Conservation (phyloP, 2,113 vertebrate species). For the Podiceps cristatus region DNA sequence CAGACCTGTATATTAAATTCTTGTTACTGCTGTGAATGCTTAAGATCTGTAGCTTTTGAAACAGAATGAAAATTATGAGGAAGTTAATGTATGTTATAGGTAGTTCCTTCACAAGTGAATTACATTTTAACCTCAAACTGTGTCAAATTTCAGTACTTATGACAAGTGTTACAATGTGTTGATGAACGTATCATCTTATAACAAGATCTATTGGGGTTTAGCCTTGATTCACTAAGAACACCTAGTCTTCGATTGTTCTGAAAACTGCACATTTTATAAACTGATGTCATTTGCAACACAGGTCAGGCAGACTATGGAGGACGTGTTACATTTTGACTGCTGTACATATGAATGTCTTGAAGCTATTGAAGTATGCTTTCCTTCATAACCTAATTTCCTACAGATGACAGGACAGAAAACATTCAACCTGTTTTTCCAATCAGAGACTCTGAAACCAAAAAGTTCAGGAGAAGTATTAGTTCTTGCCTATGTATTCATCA, state of each 20-base stretch:
- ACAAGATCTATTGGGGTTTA: background rate
- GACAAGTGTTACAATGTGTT: background rate
- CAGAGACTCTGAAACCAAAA: background rate
- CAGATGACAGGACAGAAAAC: background rate
- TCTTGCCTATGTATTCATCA: background rate
- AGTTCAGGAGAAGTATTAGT: background rate
- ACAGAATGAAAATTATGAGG: background rate
- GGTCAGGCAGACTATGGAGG: background rate
- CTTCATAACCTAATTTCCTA: background rate
- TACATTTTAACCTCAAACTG: background rate
- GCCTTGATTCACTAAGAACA: background rate
- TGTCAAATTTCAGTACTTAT: background rate
- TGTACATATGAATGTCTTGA: background rate
- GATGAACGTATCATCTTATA: accelerated
- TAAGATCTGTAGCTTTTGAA: background rate
- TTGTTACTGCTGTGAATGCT: background rate
- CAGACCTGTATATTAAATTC: background rate
- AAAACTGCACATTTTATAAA: background rate
- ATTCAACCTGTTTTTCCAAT: background rate
- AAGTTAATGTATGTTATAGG: background rate
- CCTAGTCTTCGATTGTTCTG: background rate
- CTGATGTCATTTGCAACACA: background rate
- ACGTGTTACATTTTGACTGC: background rate
- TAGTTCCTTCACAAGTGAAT: background rate
- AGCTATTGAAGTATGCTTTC: background rate